Percentiles rank a stretch among this genome's conserved stretches.
Conservation (phyloP, 2,888 invertebrate species). For the Andricus quercusramuli region DNA sequence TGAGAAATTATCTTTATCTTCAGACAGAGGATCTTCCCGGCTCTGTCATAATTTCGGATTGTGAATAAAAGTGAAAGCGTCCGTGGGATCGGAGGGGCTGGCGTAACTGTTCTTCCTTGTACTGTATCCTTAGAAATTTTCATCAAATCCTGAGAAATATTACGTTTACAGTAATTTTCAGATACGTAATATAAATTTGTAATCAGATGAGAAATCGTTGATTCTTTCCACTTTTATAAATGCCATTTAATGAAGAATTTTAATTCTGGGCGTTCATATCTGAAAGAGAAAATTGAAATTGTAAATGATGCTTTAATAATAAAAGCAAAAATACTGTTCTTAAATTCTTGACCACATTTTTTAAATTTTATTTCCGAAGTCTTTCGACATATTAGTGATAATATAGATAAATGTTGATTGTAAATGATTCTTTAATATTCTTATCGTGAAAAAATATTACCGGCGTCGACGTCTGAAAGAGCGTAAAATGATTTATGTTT, state of each 20-base stretch:
- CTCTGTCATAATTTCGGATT: slow-evolving; percentile 43
- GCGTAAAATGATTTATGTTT: no score
- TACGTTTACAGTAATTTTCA: not conserved
- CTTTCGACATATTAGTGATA: no score
- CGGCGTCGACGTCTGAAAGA: no score
- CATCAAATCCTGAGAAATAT: slow-evolving; percentile 5
- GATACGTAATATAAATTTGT: not conserved
- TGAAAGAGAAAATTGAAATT: no score
- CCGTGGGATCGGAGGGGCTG: slow-evolving; percentile 50
- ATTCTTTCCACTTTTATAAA: not conserved
- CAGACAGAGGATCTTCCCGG: slow-evolving; percentile 22
- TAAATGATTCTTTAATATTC: no score
- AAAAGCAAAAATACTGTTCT: no score
- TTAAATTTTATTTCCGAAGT: no score
- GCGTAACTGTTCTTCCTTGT: slow-evolving; percentile 17
- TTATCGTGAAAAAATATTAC: no score
- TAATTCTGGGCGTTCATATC: no score
- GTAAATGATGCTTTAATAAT: no score
- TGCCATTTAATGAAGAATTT: not conserved
- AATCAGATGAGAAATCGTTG: not conserved
- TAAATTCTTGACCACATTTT: no score
- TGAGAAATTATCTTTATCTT: slow-evolving; percentile 27
- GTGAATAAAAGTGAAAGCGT: slow-evolving; percentile 58
- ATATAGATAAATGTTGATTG: no score
- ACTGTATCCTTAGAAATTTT: slow-evolving; percentile 1